A percentile compares a stretch with the other conserved stretches of the same genome.
Evolutionary conservation across 1,140 invertebrate species (phyloP).

Genomic region (Mya arenaria): DNA sequence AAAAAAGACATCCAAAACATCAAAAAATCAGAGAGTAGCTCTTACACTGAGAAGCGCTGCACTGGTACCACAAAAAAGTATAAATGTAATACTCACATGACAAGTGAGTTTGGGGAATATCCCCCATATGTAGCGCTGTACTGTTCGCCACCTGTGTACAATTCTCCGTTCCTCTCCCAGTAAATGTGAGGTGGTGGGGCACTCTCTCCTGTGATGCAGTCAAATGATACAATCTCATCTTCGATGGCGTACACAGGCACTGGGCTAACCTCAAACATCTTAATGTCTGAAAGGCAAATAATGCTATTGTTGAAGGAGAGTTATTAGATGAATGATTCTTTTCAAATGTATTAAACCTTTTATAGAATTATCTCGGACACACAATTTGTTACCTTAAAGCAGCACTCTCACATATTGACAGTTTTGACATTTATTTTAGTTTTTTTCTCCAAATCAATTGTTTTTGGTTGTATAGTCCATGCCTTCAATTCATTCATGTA

Average conservation of each 20-base stretch:
- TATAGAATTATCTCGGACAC: not conserved
- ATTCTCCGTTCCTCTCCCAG: constrained; percentile 64
- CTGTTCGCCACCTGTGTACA: constrained; percentile 54
- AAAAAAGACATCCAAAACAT: no score
- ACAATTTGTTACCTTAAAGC: no score
- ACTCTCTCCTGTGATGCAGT: constrained; percentile 69
- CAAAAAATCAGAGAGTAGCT: no score
- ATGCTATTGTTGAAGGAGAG: no score
- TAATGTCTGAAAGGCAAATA: constrained; percentile 61
- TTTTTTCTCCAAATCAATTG: no score
- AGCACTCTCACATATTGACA: no score
- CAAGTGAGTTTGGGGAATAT: constrained; percentile 36
- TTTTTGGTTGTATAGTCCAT: no score
- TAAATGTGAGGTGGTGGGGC: constrained; percentile 60
- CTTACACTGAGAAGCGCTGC: no score
- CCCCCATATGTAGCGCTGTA: constrained; percentile 62
- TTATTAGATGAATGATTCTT: no score
- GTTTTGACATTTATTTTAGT: no score
- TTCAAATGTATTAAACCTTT: not conserved
- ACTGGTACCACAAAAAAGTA: no score
- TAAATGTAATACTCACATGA: constrained; percentile 18
- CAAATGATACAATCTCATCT: constrained; percentile 55
- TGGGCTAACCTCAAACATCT: constrained; percentile 63
- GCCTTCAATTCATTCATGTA: no score
- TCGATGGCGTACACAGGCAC: constrained; percentile 30